These are phyloP conservation scores for Colius striatus DNA, from an alignment of 2,113 vertebrate species.

Conservation along the genomic window DNA sequence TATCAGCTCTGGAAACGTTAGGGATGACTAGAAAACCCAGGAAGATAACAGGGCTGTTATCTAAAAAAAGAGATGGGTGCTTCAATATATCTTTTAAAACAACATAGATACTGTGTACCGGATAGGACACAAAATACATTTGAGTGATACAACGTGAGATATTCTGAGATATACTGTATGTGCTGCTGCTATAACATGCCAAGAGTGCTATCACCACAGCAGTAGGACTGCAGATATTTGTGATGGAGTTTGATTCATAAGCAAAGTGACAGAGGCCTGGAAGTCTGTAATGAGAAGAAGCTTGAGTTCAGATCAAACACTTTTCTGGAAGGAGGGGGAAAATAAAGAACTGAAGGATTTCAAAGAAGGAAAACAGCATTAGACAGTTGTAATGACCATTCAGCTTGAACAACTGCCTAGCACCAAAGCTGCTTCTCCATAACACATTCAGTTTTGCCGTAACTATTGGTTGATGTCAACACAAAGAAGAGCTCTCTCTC, in stretches of 20 bases:
- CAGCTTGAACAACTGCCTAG: not conserved
- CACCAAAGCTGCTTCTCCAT: not conserved
- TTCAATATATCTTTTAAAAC: not conserved
- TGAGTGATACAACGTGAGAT: not conserved
- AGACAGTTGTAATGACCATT: not conserved
- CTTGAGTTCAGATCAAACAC: not conserved
- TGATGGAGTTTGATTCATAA: not conserved
- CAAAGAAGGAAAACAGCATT: not conserved
- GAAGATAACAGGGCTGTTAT: not conserved
- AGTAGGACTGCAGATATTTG: not conserved
- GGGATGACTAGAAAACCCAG: not conserved
- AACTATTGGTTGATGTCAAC: accelerated
- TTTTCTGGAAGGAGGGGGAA: not conserved
- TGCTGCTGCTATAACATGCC: slow-evolving; percentile 14
- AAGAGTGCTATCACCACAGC: not conserved
- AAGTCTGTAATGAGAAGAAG: not conserved
- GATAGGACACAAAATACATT: not conserved
- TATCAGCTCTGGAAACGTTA: not conserved
- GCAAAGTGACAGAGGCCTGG: not conserved
- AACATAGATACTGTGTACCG: not conserved
- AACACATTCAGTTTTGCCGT: not conserved
- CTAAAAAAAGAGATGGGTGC: not conserved
- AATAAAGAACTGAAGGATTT: not conserved
- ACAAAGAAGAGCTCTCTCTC: not conserved
- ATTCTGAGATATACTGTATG: not conserved